Percentiles rank a stretch among this genome's conserved stretches.
Evolutionary conservation across 2,888 invertebrate species (phyloP).

Genomic region (Phanerotoma sp.): DNA sequence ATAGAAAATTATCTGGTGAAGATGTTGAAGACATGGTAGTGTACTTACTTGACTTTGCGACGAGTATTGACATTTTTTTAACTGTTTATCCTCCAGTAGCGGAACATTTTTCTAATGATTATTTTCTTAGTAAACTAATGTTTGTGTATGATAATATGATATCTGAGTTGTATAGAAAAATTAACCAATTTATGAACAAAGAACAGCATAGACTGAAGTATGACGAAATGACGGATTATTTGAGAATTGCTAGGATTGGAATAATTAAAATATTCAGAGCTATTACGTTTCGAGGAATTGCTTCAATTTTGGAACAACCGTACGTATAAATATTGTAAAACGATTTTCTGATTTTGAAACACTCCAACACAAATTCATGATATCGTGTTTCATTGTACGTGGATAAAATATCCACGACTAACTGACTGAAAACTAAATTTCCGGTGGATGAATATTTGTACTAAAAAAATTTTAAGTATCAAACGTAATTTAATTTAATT

Average conservation of each 20-base stretch:
- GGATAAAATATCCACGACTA: no score
- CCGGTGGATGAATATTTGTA: no score
- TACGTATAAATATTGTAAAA: conserved; percentile 44
- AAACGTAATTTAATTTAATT: no score
- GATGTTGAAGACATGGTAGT: conserved; percentile 68
- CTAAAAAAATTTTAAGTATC: no score
- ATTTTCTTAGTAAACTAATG: conserved; percentile 64
- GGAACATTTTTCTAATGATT: conserved; percentile 61
- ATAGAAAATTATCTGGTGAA: conserved; percentile 53
- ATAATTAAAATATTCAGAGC: conserved; percentile 57
- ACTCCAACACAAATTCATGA: no score
- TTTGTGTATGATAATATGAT: conserved; percentile 76
- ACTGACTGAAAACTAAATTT: no score
- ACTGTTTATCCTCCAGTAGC: conserved; percentile 66
- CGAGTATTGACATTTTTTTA: conserved; percentile 70
- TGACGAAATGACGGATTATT: conserved; percentile 32
- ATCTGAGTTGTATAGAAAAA: conserved; percentile 68
- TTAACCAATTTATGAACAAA: conserved; percentile 57
- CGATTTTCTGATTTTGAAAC: no score
- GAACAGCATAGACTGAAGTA: no score
- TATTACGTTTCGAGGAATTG: conserved; percentile 54
- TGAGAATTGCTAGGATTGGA: conserved; percentile 61
- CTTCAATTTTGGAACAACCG: conserved; percentile 50
- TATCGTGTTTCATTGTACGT: no score
- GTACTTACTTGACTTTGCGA: conserved; percentile 70